Evolutionary conservation across 2,888 invertebrate genomes (phyloP), one percentile per base, ranked within the genome.

Genomic region (Trissonchulus sp.): DNA sequence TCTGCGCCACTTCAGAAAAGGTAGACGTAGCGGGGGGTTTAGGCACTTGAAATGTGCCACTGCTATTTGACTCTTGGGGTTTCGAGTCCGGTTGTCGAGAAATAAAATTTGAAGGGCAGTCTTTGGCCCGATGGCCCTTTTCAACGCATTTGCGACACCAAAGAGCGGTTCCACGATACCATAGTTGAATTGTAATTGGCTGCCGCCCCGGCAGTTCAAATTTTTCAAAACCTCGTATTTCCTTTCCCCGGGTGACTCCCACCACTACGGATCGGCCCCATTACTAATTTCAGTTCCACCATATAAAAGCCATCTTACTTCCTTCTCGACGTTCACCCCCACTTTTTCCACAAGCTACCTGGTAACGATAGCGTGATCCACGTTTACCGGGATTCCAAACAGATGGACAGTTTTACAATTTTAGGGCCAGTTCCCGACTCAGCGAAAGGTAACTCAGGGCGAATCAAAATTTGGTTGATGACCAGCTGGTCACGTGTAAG

Each of bases 211-310:
- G 30, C 3, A 8, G 8, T 37, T 63, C 30, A 2, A 72, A 28
- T 15, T 3, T 3, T 18, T 28, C 60, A 60, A 8, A 72, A n/a
- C 38, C 73, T 2, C 65, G 73, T 2, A 72, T 72, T 28, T 72
- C 60, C 28, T 72, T 37, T 3, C 30, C 60, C 30, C 15, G 2
- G 2, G 23, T 15, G 3, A 65, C 63, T 28, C n/a, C 30, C 15
- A 72, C 73, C 48, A 72, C 31, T 23, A 60, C 73, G 8, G 73
- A 72, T 60, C 73, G 15, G 8, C 73, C 8, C 73, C 73, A 33
- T 72, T 72, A 23, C 60, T 38, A 8, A 72, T 72, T 15, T 72
- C 60, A 2, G 73, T 72, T 23, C 23, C 60, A 2, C 15, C 2
- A 38, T 60, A 60, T n/a, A 18, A 8, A 3, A 72, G 8, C 73